phyloP scores from a whole-genome alignment of 2,797 vertebrate genomes.

The Microctenopoma steveboyesi region DNA sequence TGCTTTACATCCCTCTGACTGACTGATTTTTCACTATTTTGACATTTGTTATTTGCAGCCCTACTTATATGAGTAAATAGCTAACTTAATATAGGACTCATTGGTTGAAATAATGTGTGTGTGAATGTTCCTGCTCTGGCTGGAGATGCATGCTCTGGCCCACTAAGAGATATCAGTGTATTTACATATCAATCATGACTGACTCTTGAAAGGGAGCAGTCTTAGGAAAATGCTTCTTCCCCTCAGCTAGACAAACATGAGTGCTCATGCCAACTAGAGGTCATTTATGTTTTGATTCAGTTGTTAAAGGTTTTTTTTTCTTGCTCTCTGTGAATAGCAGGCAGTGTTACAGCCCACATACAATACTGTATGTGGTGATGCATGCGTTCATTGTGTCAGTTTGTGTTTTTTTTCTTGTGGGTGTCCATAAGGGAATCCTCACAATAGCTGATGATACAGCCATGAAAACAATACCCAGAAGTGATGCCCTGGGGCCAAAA shows the following conservation, averaged over 20 bases:
- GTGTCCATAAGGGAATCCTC: constrained; percentile 45
- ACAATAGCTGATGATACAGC: constrained; percentile 39
- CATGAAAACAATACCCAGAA: constrained; percentile 46
- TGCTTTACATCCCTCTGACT: background rate
- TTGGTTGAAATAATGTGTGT: constrained; percentile 12
- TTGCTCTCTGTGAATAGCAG: constrained; percentile 36
- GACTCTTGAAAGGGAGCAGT: constrained; percentile 23
- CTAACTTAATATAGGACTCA: background rate
- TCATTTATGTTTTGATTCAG: constrained; percentile 58
- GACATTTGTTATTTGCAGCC: background rate
- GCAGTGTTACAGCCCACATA: constrained; percentile 51
- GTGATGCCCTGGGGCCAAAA: constrained; percentile 16
- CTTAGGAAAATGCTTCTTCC: constrained; percentile 30
- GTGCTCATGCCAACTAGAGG: constrained; percentile 64
- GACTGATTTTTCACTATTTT: too few species aligned
- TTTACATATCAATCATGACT: constrained; percentile 40
- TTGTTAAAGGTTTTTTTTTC: constrained; percentile 49
- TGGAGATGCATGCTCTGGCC: background rate
- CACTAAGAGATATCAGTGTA: constrained; percentile 27
- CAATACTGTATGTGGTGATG: constrained; percentile 18
- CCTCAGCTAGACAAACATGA: constrained; percentile 45
- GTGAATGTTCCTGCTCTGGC: background rate
- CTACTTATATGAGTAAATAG: background rate
- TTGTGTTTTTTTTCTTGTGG: constrained; percentile 29
- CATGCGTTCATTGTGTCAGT: constrained; percentile 45